Conservation (phyloP, 1,140 invertebrate genomes). For the Subanguina moxae region DNA sequence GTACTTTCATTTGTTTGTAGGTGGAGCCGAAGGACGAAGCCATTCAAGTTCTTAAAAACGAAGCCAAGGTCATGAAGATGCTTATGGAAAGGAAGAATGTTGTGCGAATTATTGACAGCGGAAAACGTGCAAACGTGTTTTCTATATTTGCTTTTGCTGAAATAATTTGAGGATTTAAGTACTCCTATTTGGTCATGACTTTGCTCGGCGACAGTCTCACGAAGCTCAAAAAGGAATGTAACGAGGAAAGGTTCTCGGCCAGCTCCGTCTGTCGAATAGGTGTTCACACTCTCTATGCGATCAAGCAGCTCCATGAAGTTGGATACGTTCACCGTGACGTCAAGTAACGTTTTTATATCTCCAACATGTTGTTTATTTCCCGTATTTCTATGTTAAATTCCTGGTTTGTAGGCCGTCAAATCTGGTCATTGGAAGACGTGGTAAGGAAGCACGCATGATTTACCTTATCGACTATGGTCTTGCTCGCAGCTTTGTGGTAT, state of each 20-base stretch:
- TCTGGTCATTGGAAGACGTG: conserved; percentile 37
- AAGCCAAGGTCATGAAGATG: conserved; percentile 36
- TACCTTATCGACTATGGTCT: conserved; percentile 51
- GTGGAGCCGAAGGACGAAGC: conserved; percentile 48
- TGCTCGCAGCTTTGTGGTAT: conserved; percentile 17
- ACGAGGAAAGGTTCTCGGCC: conserved; percentile 28
- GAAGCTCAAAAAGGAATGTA: conserved; percentile 20
- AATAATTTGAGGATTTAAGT: not conserved
- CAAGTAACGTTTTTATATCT: conserved; percentile 8
- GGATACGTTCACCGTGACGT: conserved; percentile 30
- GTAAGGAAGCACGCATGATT: conserved; percentile 39
- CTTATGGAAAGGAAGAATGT: conserved; percentile 22
- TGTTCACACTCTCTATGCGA: conserved; percentile 41
- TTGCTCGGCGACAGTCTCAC: conserved; percentile 47
- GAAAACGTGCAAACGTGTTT: conserved; percentile 46
- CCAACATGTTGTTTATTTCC: too few species aligned
- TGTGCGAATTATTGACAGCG: conserved; percentile 40
- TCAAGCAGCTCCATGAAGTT: conserved; percentile 37
- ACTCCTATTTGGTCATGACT: conserved; percentile 39
- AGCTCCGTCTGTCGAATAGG: conserved; percentile 30
- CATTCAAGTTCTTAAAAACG: conserved; percentile 46
- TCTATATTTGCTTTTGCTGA: conserved; percentile 16
- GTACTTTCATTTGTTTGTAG: not conserved
- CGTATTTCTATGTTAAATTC: not conserved
- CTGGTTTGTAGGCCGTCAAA: conserved; percentile 15